Evolutionary conservation across 2,888 invertebrate species (phyloP).

Genomic region (Parascotia fuliginaria): DNA sequence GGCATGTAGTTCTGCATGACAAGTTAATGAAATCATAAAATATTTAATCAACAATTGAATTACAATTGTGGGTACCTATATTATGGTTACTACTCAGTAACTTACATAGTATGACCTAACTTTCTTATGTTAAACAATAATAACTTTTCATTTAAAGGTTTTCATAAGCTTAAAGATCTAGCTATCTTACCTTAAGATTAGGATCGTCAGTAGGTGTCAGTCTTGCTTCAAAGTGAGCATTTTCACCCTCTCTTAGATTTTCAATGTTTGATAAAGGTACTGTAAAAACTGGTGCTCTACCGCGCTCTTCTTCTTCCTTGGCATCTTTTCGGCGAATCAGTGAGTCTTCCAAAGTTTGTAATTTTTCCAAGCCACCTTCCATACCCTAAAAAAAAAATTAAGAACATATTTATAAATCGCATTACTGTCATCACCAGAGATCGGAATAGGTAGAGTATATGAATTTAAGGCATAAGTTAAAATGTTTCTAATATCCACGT

Average conservation of each 20-base stretch:
- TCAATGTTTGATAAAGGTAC: conserved; percentile 95
- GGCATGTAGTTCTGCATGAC: no score
- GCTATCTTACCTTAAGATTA: conserved; percentile 88
- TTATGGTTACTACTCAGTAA: no score
- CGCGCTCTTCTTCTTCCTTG: conserved; percentile 89
- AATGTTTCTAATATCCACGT: no score
- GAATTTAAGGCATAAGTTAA: no score
- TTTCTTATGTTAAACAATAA: no score
- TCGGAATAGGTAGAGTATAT: no score
- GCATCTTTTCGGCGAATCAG: conserved; percentile 92
- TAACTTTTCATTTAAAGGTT: no score
- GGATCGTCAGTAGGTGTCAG: conserved; percentile 96
- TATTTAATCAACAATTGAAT: no score
- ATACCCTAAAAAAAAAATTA: conserved; percentile 89
- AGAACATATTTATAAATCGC: neutral
- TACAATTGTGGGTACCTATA: no score
- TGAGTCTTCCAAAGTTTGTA: conserved; percentile 96
- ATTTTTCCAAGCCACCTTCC: conserved; percentile 97
- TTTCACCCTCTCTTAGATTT: conserved; percentile 95
- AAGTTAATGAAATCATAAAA: neutral
- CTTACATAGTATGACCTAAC: no score
- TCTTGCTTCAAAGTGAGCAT: conserved; percentile 95
- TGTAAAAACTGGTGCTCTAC: conserved; percentile 96
- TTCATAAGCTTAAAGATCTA: neutral
- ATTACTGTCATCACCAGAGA: neutral